phyloP scores from a whole-genome alignment of 2,888 invertebrate genomes.

The Spodoptera littoralis region DNA sequence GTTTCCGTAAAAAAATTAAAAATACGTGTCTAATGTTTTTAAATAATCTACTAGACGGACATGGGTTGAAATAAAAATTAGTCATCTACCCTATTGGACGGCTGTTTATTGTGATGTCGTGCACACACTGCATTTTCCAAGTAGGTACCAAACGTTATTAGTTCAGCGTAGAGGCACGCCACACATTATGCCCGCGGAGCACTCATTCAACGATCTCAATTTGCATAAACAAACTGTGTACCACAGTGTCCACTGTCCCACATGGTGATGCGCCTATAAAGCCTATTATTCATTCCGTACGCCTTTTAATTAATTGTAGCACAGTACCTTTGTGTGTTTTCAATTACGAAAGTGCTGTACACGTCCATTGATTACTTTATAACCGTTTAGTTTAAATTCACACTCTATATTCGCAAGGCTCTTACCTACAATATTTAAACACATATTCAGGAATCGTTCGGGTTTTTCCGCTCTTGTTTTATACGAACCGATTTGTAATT shows the following conservation, averaged over 20 bases:
- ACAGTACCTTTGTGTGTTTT: conserved; percentile 40
- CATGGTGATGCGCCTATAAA: conserved; percentile 31
- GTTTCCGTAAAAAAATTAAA: too few species aligned
- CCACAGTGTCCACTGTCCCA: conserved; percentile 1
- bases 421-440: conserved; percentile 3
- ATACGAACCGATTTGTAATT: too few species aligned
- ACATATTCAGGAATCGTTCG: too few species aligned
- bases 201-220: conserved; percentile 38
- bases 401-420: conserved; percentile 12
- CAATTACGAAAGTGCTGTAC: conserved; percentile 30
- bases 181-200: conserved; percentile 27
- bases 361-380: conserved; percentile 37
- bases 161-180: conserved; percentile 12
- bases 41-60: too few species aligned
- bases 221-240: conserved; percentile 46
- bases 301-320: conserved; percentile 32
- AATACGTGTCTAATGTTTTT: too few species aligned
- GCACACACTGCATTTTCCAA: conserved; percentile 24
- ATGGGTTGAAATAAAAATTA: too few species aligned
- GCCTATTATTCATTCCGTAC: conserved; percentile 25
- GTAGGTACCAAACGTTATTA: conserved; percentile 20
- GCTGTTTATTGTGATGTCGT: conserved; percentile 9
- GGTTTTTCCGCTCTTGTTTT: too few species aligned
- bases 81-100: conserved; percentile 1
- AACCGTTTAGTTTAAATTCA: conserved; percentile 22